Evolutionary conservation across 2,888 invertebrate species (phyloP), one percentile per base, ranked within the genome.

Genomic region (Polydrusus cervinus): DNA sequence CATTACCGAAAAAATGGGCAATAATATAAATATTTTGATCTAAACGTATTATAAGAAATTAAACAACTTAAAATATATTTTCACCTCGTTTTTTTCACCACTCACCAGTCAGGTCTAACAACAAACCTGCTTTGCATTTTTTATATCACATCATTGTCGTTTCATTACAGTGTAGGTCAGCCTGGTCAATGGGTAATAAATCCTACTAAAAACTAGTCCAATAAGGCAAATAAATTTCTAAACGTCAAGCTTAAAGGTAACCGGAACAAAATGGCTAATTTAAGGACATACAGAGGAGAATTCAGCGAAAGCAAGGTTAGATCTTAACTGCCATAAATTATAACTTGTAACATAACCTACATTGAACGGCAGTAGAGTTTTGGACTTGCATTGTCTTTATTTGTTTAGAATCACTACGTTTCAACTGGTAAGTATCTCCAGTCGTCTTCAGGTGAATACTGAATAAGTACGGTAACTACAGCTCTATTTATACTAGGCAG

Each of bases 221-320:
- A 70, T 70, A 70, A 60, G 61, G 69, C 60, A 20, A 70, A 70
- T 70, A 70, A 70, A 51, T 61, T 70, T 70, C 69, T 38, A 61
- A 49, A 61, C 60, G 57, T 53, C 9, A 45, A 57, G 57, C 61
- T 16, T 61, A 47, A 61, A 60, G 49, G 47, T 61, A 61, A 70
- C 61, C 61, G 60, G 69, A 70, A 70, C 69, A 40, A 61, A 70
- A 38, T 70, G 14, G 61, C 47, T 47, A 70, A 70, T 70, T 49
- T 49, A 30, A 49, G n/a, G 61, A 47, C 18, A 18, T 18, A 40
- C 16, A 30, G 61, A 45, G 20, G 45, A 13, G n/a, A n/a, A n/a
- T n/a, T n/a, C n/a, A 38, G 64, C 47, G 47, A 38, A 60, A 60
- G 38, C 57, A 60, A 60, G 57, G 57, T 60, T 60, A 60, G 38